These are phyloP conservation scores for Petrolisthes cinctipes DNA, from an alignment of 2,888 invertebrate species.

Conservation along the genomic window DNA sequence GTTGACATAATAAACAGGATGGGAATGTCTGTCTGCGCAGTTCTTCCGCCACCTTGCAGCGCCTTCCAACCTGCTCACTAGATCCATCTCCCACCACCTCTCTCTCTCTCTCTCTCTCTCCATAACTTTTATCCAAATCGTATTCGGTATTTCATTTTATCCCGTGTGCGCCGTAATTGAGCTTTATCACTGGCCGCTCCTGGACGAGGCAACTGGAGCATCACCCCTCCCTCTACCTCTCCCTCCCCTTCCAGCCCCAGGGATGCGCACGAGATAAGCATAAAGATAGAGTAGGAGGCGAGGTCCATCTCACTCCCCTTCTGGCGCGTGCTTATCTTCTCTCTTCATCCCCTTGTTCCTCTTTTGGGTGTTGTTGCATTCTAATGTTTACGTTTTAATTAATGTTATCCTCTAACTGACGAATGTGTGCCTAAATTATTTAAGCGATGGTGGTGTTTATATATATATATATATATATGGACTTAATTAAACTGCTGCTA, in stretches of 20 bases:
- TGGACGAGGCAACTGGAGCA: constrained; percentile 31
- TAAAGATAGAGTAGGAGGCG: constrained; percentile 25
- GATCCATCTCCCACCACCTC: neutral
- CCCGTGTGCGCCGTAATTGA: constrained; percentile 26
- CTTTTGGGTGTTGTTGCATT: neutral
- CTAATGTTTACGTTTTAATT: neutral
- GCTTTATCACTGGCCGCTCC: constrained; percentile 46
- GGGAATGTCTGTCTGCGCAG: neutral
- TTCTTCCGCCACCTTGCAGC: neutral
- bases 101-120: neutral
- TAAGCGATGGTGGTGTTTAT: neutral
- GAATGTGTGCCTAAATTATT: no score
- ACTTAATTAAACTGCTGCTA: neutral
- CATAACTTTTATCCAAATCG: constrained; percentile 29
- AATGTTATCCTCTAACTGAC: no score
- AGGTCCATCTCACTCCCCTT: constrained; percentile 10
- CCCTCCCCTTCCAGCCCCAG: no score
- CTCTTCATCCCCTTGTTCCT: neutral
- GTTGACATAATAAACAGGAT: constrained; percentile 1
- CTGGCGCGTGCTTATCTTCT: neutral
- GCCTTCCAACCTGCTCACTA: neutral
- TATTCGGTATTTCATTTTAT: constrained; percentile 33
- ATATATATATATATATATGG: neutral
- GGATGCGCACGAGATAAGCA: constrained; percentile 20
- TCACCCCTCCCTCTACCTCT: neutral